phyloP scores from a whole-genome alignment of 2,888 invertebrate species.

The Lithophane semibrunnea region DNA sequence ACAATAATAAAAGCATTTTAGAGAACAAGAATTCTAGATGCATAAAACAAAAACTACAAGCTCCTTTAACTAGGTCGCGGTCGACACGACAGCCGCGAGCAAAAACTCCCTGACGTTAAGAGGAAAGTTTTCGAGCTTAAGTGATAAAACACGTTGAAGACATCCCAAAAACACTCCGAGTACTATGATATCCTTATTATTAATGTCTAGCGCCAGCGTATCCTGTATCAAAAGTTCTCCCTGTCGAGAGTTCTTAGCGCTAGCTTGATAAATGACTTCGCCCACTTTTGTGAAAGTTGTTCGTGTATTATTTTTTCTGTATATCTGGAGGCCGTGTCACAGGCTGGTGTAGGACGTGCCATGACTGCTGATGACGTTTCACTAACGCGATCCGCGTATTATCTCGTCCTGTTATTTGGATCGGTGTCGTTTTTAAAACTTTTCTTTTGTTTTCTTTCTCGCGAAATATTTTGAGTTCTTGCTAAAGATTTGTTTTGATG shows the following conservation, averaged over 20 bases:
- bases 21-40: slow-evolving; percentile 41
- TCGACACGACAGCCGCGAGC: slow-evolving; percentile 63
- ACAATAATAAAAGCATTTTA: slow-evolving; percentile 45
- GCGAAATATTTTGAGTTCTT: slow-evolving; percentile 58
- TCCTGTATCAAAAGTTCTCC: slow-evolving; percentile 89
- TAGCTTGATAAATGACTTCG: slow-evolving; percentile 89
- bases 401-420: slow-evolving; percentile 77
- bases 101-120: slow-evolving; percentile 78
- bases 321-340: slow-evolving; percentile 76
- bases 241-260: slow-evolving; percentile 89
- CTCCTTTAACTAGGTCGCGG: slow-evolving; percentile 73
- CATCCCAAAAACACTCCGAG: slow-evolving; percentile 84
- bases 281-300: slow-evolving; percentile 86
- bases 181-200: slow-evolving; percentile 88
- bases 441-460: slow-evolving; percentile 65
- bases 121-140: slow-evolving; percentile 84
- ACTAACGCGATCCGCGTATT: slow-evolving; percentile 75
- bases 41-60: slow-evolving; percentile 62
- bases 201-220: slow-evolving; percentile 88
- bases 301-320: slow-evolving; percentile 79
- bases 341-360: slow-evolving; percentile 80
- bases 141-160: slow-evolving; percentile 87
- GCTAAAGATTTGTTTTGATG: slow-evolving; percentile 56
- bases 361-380: slow-evolving; percentile 78
- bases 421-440: slow-evolving; percentile 73